Conservation (phyloP, 2,888 invertebrate genomes). For the Thalpophila matura region DNA sequence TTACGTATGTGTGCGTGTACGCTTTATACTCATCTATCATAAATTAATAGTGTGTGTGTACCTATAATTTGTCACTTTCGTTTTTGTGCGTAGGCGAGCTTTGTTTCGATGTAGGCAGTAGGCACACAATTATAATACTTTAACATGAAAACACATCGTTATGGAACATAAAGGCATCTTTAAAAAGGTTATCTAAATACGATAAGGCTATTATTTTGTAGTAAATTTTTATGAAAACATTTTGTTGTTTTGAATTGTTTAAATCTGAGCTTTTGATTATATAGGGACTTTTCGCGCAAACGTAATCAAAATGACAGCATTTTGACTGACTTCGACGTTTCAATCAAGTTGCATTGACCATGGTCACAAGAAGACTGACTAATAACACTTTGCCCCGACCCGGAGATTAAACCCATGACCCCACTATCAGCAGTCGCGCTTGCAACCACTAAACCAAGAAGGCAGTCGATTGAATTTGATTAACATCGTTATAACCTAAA, state of each 20-base stretch:
- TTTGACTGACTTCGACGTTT: no score
- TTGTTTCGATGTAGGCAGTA: conserved; percentile 17
- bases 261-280: background rate
- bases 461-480: no score
- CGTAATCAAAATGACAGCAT: no score
- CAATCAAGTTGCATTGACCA: no score
- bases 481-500: no score
- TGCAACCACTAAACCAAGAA: no score
- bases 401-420: no score
- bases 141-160: conserved; percentile 6
- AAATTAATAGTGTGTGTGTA: conserved; percentile 44
- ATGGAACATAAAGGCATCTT: background rate
- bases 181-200: conserved; percentile 10
- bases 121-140: conserved; percentile 1
- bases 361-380: no score
- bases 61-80: conserved; percentile 45
- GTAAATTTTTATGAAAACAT: background rate
- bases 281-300: no score
- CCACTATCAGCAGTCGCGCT: no score
- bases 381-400: no score
- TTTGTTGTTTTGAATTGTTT: background rate
- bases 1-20: conserved; percentile 15
- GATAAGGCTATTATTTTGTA: conserved; percentile 6
- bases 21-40: conserved; percentile 31
- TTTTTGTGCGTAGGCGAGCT: conserved; percentile 27